Percentiles rank a stretch among this genome's conserved stretches.
phyloP scores from a whole-genome alignment of 2,888 invertebrate species.

The Luperina nickerlii region DNA sequence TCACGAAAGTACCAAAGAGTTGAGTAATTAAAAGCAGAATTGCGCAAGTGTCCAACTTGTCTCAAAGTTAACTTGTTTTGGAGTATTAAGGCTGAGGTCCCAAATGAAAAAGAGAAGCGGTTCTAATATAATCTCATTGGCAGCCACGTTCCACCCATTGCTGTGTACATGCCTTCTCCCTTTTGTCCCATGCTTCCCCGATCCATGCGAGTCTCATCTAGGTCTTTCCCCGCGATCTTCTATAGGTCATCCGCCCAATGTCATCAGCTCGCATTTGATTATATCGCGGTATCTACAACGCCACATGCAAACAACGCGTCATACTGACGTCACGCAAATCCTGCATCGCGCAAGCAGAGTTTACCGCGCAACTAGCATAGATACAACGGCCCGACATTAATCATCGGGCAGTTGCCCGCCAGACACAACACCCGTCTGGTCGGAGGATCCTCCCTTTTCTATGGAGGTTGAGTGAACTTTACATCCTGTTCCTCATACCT shows the following conservation, averaged over 20 bases:
- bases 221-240: neutral
- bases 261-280: neutral
- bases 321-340: too few species aligned
- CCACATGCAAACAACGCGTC: too few species aligned
- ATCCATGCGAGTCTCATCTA: too few species aligned
- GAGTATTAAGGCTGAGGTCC: conserved; percentile 31
- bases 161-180: neutral
- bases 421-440: too few species aligned
- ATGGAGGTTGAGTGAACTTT: too few species aligned
- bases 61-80: conserved; percentile 64
- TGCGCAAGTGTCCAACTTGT: conserved; percentile 64
- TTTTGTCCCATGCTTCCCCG: neutral
- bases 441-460: too few species aligned
- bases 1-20: conserved; percentile 36
- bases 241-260: neutral
- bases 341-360: too few species aligned
- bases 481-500: too few species aligned
- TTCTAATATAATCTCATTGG: neutral
- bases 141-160: neutral
- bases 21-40: conserved; percentile 62
- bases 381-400: too few species aligned
- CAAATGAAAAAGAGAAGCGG: neutral
- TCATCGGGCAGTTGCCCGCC: too few species aligned
- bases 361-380: too few species aligned
- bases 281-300: too few species aligned